Conservation (phyloP, 2,797 vertebrate species). For the Meriones psammophilus region DNA sequence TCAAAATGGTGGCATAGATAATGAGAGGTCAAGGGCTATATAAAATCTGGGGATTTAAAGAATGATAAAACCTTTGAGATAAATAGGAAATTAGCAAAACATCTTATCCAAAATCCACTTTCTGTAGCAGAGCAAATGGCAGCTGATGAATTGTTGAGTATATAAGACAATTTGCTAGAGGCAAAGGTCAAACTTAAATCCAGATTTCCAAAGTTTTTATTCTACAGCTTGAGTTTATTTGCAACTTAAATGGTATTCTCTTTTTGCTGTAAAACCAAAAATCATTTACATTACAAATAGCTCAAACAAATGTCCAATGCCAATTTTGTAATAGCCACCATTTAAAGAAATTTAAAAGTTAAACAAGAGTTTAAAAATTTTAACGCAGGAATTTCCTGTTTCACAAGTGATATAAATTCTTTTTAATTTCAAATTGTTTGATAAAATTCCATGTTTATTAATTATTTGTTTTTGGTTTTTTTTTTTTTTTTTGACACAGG, state of each 20-base stretch:
- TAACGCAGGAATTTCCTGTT: conserved; percentile 43
- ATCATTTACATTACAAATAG: conserved; percentile 37
- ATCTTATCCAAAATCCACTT: conserved; percentile 46
- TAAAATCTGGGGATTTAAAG: conserved; percentile 4
- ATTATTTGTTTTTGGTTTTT: too few species aligned
- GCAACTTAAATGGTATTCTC: background rate
- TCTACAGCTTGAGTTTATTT: conserved; percentile 48
- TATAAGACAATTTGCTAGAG: conserved; percentile 12
- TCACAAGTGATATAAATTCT: background rate
- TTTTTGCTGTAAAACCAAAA: conserved; percentile 62
- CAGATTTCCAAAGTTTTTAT: conserved; percentile 42
- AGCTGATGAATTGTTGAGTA: conserved; percentile 18
- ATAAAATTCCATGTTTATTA: background rate
- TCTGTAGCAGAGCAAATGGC: conserved; percentile 33
- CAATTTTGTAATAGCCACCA: background rate
- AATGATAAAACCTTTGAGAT: conserved; percentile 53
- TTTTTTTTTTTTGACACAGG: too few species aligned
- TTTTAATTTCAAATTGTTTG: background rate
- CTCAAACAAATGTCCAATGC: conserved; percentile 12
- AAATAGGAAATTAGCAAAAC: conserved; percentile 36
- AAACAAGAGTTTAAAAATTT: conserved; percentile 40
- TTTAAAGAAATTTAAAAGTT: conserved; percentile 21
- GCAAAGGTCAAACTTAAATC: conserved; percentile 56
- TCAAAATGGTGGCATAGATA: conserved; percentile 19
- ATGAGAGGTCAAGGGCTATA: background rate